A percentile compares a stretch with the other conserved stretches of the same genome.
Evolutionary conservation across 2,797 vertebrate genomes (phyloP).

Genomic region (Fundulus diaphanus): DNA sequence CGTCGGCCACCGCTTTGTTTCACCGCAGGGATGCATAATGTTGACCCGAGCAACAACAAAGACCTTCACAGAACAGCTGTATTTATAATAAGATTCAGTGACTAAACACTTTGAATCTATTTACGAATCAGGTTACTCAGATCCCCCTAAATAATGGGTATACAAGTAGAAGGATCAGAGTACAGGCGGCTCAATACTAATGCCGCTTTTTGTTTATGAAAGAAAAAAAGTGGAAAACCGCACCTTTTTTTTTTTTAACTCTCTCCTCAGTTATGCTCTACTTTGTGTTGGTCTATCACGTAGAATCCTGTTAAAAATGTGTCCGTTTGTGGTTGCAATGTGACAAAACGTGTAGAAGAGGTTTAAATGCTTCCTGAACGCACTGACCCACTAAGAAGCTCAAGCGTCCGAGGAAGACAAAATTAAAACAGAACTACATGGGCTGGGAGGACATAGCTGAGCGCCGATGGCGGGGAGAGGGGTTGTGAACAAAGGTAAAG

Average conservation of each 20-base stretch:
- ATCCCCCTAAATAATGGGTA: no score
- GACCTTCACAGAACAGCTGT: neutral
- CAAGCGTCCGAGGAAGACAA: neutral
- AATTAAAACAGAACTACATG: slow-evolving; percentile 4
- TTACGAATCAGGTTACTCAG: no score
- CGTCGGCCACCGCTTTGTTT: neutral
- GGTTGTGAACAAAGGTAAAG: slow-evolving; percentile 55
- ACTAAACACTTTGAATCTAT: neutral
- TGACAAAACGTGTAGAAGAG: neutral
- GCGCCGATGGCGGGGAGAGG: slow-evolving; percentile 39
- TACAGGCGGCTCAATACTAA: neutral
- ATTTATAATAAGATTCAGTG: neutral
- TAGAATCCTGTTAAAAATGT: slow-evolving; percentile 1
- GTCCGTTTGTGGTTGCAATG: neutral
- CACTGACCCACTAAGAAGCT: neutral
- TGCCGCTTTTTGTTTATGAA: no score
- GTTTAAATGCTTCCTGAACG: neutral
- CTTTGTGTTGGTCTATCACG: neutral
- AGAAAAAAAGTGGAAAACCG: neutral
- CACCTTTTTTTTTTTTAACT: neutral
- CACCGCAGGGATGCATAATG: neutral
- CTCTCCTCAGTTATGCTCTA: neutral
- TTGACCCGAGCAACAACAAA: neutral
- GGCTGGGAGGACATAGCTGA: slow-evolving; percentile 15
- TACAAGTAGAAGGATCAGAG: neutral